Evolutionary conservation across 2,888 invertebrate species (phyloP), one percentile per base, ranked within the genome.

Genomic region (Pharmacophagus antenor): DNA sequence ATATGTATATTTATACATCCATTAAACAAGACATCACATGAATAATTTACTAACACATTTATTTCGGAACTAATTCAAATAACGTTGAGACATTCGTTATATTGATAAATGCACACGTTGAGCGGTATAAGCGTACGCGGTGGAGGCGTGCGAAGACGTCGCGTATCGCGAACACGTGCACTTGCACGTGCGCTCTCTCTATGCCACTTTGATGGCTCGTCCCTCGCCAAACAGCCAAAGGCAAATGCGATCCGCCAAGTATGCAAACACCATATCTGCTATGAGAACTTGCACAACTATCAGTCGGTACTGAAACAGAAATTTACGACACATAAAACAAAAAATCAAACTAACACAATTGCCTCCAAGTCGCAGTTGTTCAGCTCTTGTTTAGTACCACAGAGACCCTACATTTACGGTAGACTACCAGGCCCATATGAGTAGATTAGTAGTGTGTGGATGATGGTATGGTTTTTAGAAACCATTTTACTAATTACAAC

Each of bases 201-300:
- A 51, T 27, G 51, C 56, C 53, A 52, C 49, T 15, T 67, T 22
- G 54, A 79, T 80, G 61, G 88, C 83, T 77, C 92, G 92, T 47
- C 96, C 96, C 84, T 96, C 97, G 22, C 97, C 97, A 79, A 97
- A 97, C 51, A 97, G 88, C 92, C 95, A 95, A 73, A 97, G 92
- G 84, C 97, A 97, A 41, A 93, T 74, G 72, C 97, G 93, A 84
- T 99, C 99, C 63, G 96, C 94, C 20, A 95, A 73, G 77, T 94
- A 98, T 3, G 98, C 96, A 74, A 96, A 93, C 65, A 95, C 83
- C 80, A 98, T 95, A 82, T 99, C 98, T 0, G 95, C 94, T 69
- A 95, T 90, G 67, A 99, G 91, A 17, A 97, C 95, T 82, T 93
- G 92, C 54, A 99, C 93, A 74, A 99, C 89, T 65, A 95, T 94